Evolutionary conservation across 2,888 invertebrate genomes (phyloP).

Genomic region (Thereva nobilitata): DNA sequence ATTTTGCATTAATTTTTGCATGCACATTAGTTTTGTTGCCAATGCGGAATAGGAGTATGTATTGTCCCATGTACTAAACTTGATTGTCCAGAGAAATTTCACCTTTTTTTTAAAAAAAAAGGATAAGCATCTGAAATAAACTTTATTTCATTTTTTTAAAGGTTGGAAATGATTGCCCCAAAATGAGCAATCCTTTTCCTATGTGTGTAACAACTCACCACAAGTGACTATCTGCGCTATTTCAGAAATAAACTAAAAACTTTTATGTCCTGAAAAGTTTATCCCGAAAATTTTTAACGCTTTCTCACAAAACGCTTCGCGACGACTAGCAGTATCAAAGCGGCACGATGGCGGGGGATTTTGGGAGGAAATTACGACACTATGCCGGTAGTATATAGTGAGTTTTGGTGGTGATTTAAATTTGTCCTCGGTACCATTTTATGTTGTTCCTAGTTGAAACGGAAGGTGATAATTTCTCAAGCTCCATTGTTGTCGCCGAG

Average conservation of each 20-base stretch:
- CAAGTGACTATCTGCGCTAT: conserved; percentile 1
- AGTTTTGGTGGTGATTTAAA: conserved; percentile 41
- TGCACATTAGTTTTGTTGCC: background rate
- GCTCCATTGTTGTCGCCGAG: conserved; percentile 41
- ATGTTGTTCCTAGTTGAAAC: conserved; percentile 37
- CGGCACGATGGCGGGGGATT: conserved; percentile 6
- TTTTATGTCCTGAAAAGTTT: conserved; percentile 23
- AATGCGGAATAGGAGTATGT: too few relatives aligned
- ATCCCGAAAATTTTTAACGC: conserved; percentile 37
- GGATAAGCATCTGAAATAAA: background rate
- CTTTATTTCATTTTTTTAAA: conserved; percentile 1
- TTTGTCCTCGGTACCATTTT: conserved; percentile 39
- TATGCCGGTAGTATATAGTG: conserved; percentile 24
- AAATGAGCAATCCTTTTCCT: conserved; percentile 22
- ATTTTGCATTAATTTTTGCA: background rate
- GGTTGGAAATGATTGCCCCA: conserved; percentile 16
- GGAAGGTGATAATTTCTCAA: conserved; percentile 43
- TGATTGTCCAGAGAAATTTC: too few relatives aligned
- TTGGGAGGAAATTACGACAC: conserved; percentile 16
- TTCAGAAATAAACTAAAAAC: conserved; percentile 29
- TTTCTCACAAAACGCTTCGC: conserved; percentile 20
- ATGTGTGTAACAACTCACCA: background rate
- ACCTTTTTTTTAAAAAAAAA: too few relatives aligned
- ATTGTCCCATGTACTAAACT: too few relatives aligned
- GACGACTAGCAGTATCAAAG: background rate